These are phyloP conservation scores for Calidris pygmaea DNA, from an alignment of 2,113 vertebrate species.

Conservation along the genomic window DNA sequence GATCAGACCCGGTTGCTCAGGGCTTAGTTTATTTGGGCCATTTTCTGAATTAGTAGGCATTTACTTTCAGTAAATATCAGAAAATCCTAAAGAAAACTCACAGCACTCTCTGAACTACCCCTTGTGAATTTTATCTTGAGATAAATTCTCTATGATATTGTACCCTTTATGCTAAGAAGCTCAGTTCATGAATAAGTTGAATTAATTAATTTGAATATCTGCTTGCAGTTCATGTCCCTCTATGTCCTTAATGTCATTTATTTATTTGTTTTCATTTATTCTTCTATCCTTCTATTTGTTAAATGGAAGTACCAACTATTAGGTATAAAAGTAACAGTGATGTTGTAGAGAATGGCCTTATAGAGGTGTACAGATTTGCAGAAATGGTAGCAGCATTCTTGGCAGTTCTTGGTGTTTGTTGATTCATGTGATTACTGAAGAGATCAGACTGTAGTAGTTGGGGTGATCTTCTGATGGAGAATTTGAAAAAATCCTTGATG, in stretches of 20 bases:
- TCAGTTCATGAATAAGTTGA: background rate
- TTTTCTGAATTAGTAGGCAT: background rate
- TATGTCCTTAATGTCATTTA: background rate
- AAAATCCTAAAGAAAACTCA: background rate
- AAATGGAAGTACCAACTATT: background rate
- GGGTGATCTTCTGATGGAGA: background rate
- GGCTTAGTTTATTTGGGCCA: background rate
- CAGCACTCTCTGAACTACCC: fast-evolving
- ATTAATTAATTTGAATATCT: background rate
- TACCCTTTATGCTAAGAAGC: background rate
- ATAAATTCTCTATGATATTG: background rate
- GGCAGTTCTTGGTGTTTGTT: background rate
- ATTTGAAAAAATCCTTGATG: background rate
- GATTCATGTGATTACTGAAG: background rate
- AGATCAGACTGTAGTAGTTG: background rate
- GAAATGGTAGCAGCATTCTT: background rate
- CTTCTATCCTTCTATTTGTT: background rate
- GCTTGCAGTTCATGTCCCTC: background rate
- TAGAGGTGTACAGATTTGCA: background rate
- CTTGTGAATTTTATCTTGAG: background rate
- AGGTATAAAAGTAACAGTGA: background rate
- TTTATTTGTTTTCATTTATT: background rate
- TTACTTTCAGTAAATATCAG: background rate
- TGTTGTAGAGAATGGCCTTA: background rate
- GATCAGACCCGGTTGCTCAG: background rate